Percentiles rank a stretch among this genome's conserved stretches.
phyloP scores from a whole-genome alignment of 2,797 vertebrate species.

The Carapus acus region DNA sequence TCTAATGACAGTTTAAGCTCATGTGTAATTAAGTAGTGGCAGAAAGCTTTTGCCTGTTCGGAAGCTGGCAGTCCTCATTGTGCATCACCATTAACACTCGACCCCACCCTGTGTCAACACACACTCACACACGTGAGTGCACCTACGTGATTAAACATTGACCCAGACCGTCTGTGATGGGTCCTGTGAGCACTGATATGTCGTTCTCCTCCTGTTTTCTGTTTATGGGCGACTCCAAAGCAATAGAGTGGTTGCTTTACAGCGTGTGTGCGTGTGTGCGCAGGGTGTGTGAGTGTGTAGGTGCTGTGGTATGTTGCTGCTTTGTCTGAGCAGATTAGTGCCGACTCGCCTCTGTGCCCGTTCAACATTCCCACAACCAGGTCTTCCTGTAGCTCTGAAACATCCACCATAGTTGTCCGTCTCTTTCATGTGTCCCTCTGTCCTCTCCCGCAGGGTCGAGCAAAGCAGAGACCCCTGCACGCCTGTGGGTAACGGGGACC shows the following conservation, averaged over 20 bases:
- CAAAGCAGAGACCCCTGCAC: neutral
- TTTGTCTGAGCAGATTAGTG: conserved; percentile 6
- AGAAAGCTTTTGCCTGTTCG: conserved; percentile 51
- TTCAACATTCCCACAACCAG: too few species aligned
- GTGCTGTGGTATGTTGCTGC: neutral
- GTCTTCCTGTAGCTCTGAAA: neutral
- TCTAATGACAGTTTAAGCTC: conserved; percentile 27
- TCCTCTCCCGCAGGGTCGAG: conserved; percentile 12
- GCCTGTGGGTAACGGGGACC: conserved; percentile 1
- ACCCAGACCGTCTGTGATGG: conserved; percentile 5
- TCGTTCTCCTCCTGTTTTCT: neutral
- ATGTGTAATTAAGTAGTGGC: conserved; percentile 37
- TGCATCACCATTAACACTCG: conserved; percentile 10
- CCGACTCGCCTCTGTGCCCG: conserved; percentile 2
- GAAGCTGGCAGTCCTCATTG: conserved; percentile 22
- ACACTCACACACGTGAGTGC: neutral
- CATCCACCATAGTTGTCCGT: neutral
- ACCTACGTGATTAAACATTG: conserved; percentile 19
- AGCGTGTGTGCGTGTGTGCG: conserved; percentile 2
- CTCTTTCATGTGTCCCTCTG: neutral
- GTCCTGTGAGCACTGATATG: conserved; percentile 3
- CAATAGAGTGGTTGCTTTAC: conserved; percentile 1
- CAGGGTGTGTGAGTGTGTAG: neutral
- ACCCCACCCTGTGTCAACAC: neutral
- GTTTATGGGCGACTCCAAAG: conserved; percentile 6